A percentile compares a stretch with the other conserved stretches of the same genome.
phyloP scores from a whole-genome alignment of 2,113 vertebrate species.

The Istiophorus platypterus region DNA sequence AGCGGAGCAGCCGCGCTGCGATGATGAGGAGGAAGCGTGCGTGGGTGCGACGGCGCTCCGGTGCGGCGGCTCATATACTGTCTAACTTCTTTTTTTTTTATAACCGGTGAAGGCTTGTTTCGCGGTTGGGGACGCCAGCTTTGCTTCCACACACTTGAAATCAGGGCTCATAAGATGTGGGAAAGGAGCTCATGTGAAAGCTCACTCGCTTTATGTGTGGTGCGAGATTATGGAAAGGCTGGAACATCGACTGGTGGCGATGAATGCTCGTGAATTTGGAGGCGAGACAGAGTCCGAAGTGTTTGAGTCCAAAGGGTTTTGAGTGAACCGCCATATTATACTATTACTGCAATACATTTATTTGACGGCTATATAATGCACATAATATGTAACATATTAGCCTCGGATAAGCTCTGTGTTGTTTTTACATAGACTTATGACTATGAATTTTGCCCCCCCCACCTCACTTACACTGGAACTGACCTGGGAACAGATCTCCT shows the following conservation, averaged over 20 bases:
- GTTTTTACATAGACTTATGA: no score
- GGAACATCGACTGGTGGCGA: neutral
- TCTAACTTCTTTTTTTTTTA: constrained; percentile 48
- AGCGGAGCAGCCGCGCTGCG: constrained; percentile 51
- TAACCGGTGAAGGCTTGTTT: constrained; percentile 26
- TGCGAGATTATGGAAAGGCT: constrained; percentile 7
- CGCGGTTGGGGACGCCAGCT: constrained; percentile 38
- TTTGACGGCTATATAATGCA: neutral
- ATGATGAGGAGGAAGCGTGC: constrained; percentile 61
- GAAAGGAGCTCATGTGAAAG: constrained; percentile 20
- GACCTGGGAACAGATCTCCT: no score
- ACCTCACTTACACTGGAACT: no score
- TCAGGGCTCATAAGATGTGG: constrained; percentile 35
- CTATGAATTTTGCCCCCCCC: no score
- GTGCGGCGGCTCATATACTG: constrained; percentile 47
- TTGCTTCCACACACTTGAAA: constrained; percentile 43
- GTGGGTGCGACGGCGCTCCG: constrained; percentile 49
- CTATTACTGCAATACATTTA: neutral
- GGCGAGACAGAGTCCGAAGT: neutral
- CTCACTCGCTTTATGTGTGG: neutral
- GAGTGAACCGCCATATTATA: neutral
- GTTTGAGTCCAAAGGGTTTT: neutral
- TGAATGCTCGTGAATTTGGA: neutral
- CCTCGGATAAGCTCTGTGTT: no score
- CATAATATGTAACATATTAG: no score